phyloP scores from a whole-genome alignment of 2,797 vertebrate genomes.

The Phoebastria nigripes region DNA sequence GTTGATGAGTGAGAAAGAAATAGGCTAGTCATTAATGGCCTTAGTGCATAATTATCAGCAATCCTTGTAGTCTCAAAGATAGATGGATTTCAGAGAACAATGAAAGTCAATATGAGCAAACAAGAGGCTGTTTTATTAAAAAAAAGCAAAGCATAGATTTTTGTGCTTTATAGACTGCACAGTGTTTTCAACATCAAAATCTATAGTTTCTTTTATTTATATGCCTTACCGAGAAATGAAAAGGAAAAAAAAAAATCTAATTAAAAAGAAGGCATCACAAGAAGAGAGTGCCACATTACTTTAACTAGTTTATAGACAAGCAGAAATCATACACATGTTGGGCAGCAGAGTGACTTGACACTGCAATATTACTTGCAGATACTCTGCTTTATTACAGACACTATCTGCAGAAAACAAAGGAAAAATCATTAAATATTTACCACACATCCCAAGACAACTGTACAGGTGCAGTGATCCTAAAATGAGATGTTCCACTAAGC shows the following conservation, averaged over 20 bases:
- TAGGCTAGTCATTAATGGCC: neutral
- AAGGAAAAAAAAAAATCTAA: neutral
- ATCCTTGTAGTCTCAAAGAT: neutral
- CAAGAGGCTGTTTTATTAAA: neutral
- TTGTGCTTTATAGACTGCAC: neutral
- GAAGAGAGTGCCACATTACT: neutral
- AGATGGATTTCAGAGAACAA: neutral
- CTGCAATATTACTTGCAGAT: neutral
- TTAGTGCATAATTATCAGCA: neutral
- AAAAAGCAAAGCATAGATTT: neutral
- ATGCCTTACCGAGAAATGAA: neutral
- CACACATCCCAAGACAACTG: neutral
- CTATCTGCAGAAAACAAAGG: neutral
- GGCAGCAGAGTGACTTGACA: neutral
- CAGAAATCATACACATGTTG: neutral
- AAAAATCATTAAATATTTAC: neutral
- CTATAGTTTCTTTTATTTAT: neutral
- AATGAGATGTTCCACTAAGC: neutral
- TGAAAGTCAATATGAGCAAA: neutral
- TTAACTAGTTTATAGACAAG: neutral
- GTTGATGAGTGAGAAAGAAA: neutral
- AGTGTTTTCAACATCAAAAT: neutral
- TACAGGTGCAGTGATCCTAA: neutral
- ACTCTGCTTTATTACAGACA: neutral
- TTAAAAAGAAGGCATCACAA: neutral